Evolutionary conservation across 2,888 invertebrate species (phyloP), one percentile per base, ranked within the genome.

Genomic region (Hoplodrina blanda): DNA sequence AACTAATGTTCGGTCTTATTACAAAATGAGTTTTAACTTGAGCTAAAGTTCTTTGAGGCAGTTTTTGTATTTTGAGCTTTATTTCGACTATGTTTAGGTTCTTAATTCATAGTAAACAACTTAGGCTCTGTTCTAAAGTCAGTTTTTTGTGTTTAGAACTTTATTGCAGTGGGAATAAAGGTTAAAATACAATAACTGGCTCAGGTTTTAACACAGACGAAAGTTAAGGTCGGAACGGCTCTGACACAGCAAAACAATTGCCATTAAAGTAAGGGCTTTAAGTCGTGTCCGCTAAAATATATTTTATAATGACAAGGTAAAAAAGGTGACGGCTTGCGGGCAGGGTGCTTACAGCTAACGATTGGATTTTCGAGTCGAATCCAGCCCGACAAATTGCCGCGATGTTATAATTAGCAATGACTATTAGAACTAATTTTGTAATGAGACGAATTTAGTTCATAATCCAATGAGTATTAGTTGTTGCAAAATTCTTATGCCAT

Each of bases 401-500:
- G 37, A 8, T 37, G 8, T 37, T 37, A 8, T 37, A 8, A 37
- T 7, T 8, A 37, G 8, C 8, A 37, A 37, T 8, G 44, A 15
- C 10, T 41, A 0, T 44, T 44, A 44, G 0, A 44, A 15, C 15
- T 44, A 2, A 0, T 15, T 46, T 46, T 17, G 46, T 46, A 46
- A 17, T 17, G 17, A 46, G 46, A 17, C 46, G 4, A 6, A 46
- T 46, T 78, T 75, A 53, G 57, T 62, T 76, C 69, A 59, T 54
- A 57, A 70, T 56, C 10, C 33, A 65, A 70, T 62, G 33, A 62
- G 46, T 53, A 70, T 84, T 73, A 66, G n/a, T 78, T 78, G 60
- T 81, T 80, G 62, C 70, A 71, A 69, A 33, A 17, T 77, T 82
- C 69, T 75, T 68, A 78, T 76, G 81, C 77, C 85, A 85, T 78